Evolutionary conservation across 2,888 invertebrate genomes (phyloP).

Genomic region (Craniophora ligustri): DNA sequence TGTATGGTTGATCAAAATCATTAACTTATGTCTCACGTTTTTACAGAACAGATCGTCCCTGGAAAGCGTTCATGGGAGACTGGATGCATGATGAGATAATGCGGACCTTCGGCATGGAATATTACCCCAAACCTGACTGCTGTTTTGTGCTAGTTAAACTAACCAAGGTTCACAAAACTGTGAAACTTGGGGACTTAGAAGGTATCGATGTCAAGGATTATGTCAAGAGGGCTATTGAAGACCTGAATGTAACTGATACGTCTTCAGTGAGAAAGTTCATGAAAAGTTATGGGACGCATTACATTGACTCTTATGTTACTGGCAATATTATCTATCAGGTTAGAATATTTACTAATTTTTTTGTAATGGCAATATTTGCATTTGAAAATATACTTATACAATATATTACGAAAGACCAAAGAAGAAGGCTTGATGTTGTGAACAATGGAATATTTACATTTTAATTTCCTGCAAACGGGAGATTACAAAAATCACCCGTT

Average conservation of each 20-base stretch:
- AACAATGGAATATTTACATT: too few species aligned
- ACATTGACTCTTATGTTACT: slow-evolving; percentile 94
- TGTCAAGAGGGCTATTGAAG: slow-evolving; percentile 90
- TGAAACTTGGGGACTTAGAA: slow-evolving; percentile 89
- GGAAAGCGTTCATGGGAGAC: slow-evolving; percentile 95
- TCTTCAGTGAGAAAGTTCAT: slow-evolving; percentile 93
- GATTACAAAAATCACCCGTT: too few species aligned
- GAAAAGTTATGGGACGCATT: slow-evolving; percentile 95
- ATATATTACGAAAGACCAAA: too few species aligned
- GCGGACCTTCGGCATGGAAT: slow-evolving; percentile 94
- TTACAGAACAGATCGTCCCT: slow-evolving; percentile 90
- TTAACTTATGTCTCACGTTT: slow-evolving; percentile 15
- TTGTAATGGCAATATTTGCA: too few species aligned
- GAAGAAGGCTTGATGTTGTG: too few species aligned
- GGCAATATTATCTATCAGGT: slow-evolving; percentile 97
- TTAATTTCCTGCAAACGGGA: too few species aligned
- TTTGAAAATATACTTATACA: too few species aligned
- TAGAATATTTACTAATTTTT: slow-evolving; percentile 44
- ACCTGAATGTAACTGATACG: slow-evolving; percentile 90
- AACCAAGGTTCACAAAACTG: slow-evolving; percentile 91
- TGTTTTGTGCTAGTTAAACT: slow-evolving; percentile 92
- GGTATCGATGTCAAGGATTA: slow-evolving; percentile 90
- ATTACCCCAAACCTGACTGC: slow-evolving; percentile 89
- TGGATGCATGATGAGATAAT: slow-evolving; percentile 95
- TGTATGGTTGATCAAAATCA: background rate